A percentile compares a stretch with the other conserved stretches of the same genome.
These are phyloP conservation scores for Drosophila novamexicana DNA, from an alignment of 1,140 invertebrate species.

Conservation along the genomic window DNA sequence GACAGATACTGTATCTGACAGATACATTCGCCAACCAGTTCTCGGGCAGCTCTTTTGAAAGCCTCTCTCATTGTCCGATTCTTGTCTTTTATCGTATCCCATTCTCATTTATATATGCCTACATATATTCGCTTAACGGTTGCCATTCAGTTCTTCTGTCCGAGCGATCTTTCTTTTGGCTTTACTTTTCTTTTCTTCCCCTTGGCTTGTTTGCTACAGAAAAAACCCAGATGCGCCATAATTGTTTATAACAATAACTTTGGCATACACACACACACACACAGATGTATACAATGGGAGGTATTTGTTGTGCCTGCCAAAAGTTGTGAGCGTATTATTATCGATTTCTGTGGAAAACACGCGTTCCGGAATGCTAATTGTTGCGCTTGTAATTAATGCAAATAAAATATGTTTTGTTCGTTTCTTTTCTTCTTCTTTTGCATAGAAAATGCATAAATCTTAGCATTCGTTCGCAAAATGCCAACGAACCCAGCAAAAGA, in stretches of 20 bases:
- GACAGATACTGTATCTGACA: slow-evolving; percentile 43
- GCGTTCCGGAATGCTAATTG: slow-evolving; percentile 36
- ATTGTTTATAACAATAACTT: slow-evolving; percentile 54
- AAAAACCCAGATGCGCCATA: slow-evolving; percentile 50
- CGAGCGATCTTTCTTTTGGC: neutral
- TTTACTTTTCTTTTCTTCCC: slow-evolving; percentile 2
- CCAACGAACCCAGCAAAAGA: slow-evolving; percentile 8
- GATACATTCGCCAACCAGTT: slow-evolving; percentile 42
- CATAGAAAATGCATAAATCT: slow-evolving; percentile 13
- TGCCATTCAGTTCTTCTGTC: slow-evolving; percentile 8
- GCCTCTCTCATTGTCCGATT: neutral
- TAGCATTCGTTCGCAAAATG: slow-evolving; percentile 24
- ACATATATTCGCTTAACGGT: slow-evolving; percentile 15
- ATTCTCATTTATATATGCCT: neutral
- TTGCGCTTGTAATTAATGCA: slow-evolving; percentile 33
- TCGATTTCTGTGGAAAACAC: slow-evolving; percentile 26
- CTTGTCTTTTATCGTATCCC: slow-evolving; percentile 2
- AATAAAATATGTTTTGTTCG: slow-evolving; percentile 27
- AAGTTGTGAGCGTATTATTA: slow-evolving; percentile 19
- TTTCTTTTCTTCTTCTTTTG: slow-evolving; percentile 12
- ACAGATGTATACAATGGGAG: neutral
- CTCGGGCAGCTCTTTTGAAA: neutral
- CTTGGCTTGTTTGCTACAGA: neutral
- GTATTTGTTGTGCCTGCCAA: slow-evolving; percentile 8
- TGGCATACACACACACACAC: slow-evolving; percentile 4